A percentile compares a stretch with the other conserved stretches of the same genome.
Evolutionary conservation across 2,113 vertebrate genomes (phyloP).

Genomic region (Eclectus roratus): DNA sequence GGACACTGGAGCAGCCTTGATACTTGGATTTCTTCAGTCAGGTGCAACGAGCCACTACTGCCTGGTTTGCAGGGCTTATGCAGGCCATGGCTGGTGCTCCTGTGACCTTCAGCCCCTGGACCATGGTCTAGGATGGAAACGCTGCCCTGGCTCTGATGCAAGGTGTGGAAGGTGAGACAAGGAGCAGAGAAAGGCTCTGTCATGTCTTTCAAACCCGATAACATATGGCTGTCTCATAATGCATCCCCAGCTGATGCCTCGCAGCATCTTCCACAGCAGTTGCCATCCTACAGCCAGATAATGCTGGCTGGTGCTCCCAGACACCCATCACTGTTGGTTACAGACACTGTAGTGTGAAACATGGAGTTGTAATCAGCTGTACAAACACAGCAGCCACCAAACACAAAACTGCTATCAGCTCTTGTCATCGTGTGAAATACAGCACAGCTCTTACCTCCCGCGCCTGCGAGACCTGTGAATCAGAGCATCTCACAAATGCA

Average conservation of each 20-base stretch:
- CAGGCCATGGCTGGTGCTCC: neutral
- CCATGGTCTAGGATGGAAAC: fast-evolving
- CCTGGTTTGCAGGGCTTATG: neutral
- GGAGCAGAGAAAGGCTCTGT: neutral
- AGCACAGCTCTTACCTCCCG: neutral
- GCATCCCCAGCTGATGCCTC: neutral
- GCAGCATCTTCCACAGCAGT: neutral
- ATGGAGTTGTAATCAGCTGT: neutral
- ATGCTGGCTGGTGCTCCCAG: fast-evolving
- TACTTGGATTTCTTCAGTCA: neutral
- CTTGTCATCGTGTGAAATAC: neutral
- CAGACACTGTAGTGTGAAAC: fast-evolving
- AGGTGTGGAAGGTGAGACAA: neutral
- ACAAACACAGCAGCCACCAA: neutral
- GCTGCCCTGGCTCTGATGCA: neutral
- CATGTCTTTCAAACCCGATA: neutral
- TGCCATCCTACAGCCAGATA: neutral
- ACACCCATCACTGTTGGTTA: neutral
- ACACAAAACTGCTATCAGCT: slow-evolving; percentile 16
- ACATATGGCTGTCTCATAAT: fast-evolving
- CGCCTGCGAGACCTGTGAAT: fast-evolving
- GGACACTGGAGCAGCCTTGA: neutral
- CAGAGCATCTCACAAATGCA: fast-evolving
- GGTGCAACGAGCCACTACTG: neutral
- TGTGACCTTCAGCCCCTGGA: neutral